Conservation (phyloP, 2,797 vertebrate species). For the Columba guinea region DNA sequence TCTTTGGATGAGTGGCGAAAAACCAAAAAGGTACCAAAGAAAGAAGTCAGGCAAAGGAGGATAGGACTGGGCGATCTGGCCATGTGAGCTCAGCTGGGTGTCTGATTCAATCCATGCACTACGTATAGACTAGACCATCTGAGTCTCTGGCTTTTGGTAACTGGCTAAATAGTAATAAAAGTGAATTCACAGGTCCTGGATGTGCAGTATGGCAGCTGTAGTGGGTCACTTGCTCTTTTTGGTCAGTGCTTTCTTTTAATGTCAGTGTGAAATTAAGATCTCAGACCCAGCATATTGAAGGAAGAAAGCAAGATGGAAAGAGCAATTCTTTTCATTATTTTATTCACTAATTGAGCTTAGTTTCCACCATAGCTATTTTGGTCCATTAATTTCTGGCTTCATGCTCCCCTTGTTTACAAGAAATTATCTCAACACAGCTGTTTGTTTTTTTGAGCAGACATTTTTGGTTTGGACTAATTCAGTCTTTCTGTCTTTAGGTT, state of each 20-base stretch:
- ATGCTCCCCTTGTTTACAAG: neutral
- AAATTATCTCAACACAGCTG: slow-evolving; percentile 7
- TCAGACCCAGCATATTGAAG: neutral
- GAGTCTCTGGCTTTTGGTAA: neutral
- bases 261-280: neutral
- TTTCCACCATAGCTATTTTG: neutral
- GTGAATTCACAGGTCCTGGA: neutral
- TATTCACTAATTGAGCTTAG: neutral
- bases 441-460: neutral
- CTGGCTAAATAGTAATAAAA: neutral
- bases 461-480: neutral
- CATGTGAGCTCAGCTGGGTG: rapidly evolving
- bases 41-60: too few species aligned
- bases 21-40: neutral
- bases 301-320: neutral
- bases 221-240: neutral
- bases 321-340: neutral
- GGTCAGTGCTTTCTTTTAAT: rapidly evolving
- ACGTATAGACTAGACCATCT: rapidly evolving
- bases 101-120: rapidly evolving
- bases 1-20: neutral
- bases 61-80: neutral
- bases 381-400: slow-evolving; percentile 19
- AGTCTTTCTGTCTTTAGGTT: neutral
- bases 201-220: neutral